phyloP scores from a whole-genome alignment of 2,888 invertebrate genomes.

The Entomobrya proxima region DNA sequence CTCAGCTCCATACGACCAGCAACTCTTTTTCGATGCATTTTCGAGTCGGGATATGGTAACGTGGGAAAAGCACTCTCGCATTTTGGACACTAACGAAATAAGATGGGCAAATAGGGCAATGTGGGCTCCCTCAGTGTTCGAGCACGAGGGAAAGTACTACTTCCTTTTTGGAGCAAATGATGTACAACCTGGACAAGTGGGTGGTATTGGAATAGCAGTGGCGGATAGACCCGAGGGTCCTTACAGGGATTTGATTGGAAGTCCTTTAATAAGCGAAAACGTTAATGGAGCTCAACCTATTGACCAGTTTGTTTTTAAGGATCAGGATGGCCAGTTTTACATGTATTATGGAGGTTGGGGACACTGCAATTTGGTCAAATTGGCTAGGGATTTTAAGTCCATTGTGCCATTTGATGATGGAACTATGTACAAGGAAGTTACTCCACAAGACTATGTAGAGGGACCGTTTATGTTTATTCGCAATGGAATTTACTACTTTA shows the following conservation, averaged over 20 bases:
- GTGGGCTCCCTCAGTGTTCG: slow-evolving; percentile 72
- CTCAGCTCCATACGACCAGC: slow-evolving; percentile 56
- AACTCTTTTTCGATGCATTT: slow-evolving; percentile 69
- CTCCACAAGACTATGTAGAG: slow-evolving; percentile 66
- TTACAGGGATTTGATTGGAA: slow-evolving; percentile 65
- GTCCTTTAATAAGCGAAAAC: slow-evolving; percentile 66
- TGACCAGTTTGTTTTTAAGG: slow-evolving; percentile 71
- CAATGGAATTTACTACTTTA: slow-evolving; percentile 71
- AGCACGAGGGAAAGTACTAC: slow-evolving; percentile 63
- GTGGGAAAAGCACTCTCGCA: slow-evolving; percentile 66
- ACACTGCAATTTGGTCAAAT: slow-evolving; percentile 69
- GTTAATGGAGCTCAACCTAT: slow-evolving; percentile 71
- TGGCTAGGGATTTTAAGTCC: slow-evolving; percentile 53
- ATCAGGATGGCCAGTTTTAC: slow-evolving; percentile 64
- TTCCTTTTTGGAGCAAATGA: slow-evolving; percentile 70
- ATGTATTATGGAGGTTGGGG: slow-evolving; percentile 73
- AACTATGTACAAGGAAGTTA: slow-evolving; percentile 66
- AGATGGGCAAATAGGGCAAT: slow-evolving; percentile 64
- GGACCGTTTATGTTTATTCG: slow-evolving; percentile 70
- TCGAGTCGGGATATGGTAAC: slow-evolving; percentile 67
- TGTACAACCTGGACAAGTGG: slow-evolving; percentile 62
- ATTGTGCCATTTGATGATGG: slow-evolving; percentile 66
- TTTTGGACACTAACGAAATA: slow-evolving; percentile 62
- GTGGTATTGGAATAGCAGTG: slow-evolving; percentile 69
- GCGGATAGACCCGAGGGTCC: slow-evolving; percentile 68